phyloP scores from a whole-genome alignment of 2,113 vertebrate genomes.

The Bolborhynchus lineola region DNA sequence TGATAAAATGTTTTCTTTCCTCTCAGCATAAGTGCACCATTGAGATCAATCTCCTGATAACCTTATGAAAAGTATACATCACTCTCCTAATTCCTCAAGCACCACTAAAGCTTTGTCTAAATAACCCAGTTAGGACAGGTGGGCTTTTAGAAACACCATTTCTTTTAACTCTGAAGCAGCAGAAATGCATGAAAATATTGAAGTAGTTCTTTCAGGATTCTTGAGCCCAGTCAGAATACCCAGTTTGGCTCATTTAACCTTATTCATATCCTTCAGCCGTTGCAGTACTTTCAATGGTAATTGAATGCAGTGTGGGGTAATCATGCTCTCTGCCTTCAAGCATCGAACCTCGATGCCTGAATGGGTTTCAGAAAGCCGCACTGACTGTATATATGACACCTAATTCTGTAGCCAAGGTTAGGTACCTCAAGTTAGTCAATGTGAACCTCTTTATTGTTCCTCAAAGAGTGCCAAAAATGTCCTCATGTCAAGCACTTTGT shows the following conservation, averaged over 20 bases:
- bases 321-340: background rate
- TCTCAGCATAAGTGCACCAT: accelerated
- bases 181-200: background rate
- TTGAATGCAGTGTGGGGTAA: background rate
- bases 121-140: background rate
- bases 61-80: background rate
- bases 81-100: background rate
- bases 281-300: background rate
- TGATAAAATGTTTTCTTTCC: background rate
- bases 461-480: background rate
- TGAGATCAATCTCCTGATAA: background rate
- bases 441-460: background rate
- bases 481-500: background rate
- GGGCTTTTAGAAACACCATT: background rate
- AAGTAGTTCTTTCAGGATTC: background rate
- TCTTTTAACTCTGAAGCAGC: background rate
- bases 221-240: background rate
- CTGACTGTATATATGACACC: background rate
- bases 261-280: background rate
- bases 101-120: background rate
- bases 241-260: background rate
- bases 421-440: background rate
- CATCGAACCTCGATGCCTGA: background rate
- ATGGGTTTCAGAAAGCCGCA: background rate
- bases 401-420: background rate